Base-by-base conservation (phyloP, 1,140 invertebrate species). In the Antheraea mylitta region DNA sequence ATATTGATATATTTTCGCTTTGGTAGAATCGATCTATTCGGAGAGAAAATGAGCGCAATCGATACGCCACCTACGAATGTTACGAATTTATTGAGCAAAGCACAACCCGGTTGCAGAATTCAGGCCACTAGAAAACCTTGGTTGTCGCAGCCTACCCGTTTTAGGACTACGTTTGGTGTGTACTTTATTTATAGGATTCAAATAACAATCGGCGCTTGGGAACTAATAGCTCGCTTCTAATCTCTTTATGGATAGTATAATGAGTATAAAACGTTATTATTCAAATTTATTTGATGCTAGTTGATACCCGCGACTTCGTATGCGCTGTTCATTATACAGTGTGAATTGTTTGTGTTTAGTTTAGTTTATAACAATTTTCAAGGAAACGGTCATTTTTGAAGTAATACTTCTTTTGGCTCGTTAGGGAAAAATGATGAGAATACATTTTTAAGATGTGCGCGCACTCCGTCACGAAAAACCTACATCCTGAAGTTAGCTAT, bases 81-180 rank as follows among this genome's bases (percentile, higher is more conserved):
- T 53, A 53, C 45, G 10, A 53, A 53, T 53, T 53, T 53, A 53
- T 53, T 53, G 45, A 53, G 59, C 30, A 36, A 37, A 30, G 22
- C 22, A 36, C 22, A 36, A 30, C 61, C 61, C 3, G 61, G 22
- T 18, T 16, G 8, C 64, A 53, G 42, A 11, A 65, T 65, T 65
- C 64, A 65, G 64, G 64, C 11, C 64, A 65, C 64, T 65, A 65
- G 64, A 53, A 65, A 48, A 65, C 64, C 64, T 65, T 65, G 64
- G 45, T 65, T 48, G 64, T 65, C 42, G 38, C 36, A 48, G 18
- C 38, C 36, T 48, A 19, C n/a, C 64, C 64, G 45, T 65, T 65
- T 65, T 65, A 65, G 64, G 64, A 45, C 18, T 13, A 22, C 9
- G 38, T 65, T 36, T 65, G 42, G 64, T 19, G 16, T 53, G 38